Conservation (phyloP, 1,140 invertebrate species). For the Apis cerana region DNA sequence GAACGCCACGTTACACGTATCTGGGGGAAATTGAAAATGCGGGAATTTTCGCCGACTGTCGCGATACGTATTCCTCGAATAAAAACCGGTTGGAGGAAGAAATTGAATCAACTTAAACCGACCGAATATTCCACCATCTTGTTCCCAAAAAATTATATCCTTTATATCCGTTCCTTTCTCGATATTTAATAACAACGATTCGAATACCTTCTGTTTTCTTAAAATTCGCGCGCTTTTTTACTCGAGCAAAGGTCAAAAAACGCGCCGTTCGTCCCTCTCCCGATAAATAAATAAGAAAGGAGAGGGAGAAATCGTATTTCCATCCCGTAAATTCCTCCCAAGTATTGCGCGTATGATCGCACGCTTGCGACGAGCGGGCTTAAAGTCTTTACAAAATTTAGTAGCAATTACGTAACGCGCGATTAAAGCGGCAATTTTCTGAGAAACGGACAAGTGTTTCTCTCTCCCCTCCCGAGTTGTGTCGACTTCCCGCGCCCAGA, state of each 20-base stretch:
- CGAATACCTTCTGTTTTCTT: no score
- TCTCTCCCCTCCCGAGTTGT: background rate
- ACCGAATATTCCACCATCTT: slow-evolving; percentile 10
- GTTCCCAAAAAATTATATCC: slow-evolving; percentile 1
- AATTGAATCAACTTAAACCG: slow-evolving; percentile 24
- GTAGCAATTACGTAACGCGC: slow-evolving; percentile 48
- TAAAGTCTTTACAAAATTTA: slow-evolving; percentile 47
- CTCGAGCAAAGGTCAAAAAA: no score
- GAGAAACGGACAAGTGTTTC: slow-evolving; percentile 39
- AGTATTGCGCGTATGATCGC: background rate
- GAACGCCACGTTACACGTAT: slow-evolving; percentile 7
- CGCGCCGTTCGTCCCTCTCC: no score
- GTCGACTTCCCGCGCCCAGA: background rate
- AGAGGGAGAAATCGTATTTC: background rate
- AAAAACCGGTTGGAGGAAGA: background rate
- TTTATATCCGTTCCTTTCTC: no score
- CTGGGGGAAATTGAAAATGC: slow-evolving; percentile 28
- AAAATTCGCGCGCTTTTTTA: no score
- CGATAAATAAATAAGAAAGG: no score
- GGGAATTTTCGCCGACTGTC: background rate
- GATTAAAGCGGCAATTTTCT: slow-evolving; percentile 52
- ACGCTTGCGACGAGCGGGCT: background rate
- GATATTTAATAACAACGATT: no score
- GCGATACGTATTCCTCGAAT: background rate
- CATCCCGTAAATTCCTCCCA: background rate